phyloP scores from a whole-genome alignment of 2,888 invertebrate genomes.

The Nomada ferruginata region DNA sequence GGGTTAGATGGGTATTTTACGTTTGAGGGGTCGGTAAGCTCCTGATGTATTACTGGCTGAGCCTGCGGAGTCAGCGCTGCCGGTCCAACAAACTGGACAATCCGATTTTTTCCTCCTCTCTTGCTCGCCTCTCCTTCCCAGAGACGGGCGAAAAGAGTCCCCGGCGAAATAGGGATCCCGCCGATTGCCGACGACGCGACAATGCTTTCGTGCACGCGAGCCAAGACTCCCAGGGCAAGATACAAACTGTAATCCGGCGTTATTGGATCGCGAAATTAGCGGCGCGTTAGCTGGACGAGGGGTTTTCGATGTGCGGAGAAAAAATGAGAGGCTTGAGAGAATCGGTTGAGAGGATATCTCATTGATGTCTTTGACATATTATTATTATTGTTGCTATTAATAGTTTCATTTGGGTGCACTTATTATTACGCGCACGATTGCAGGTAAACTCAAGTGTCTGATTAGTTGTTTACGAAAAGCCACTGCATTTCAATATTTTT shows the following conservation, averaged over 20 bases:
- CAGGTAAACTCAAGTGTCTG: no score
- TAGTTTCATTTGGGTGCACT: no score
- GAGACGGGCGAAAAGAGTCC: constrained; percentile 13
- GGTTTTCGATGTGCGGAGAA: neutral
- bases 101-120: constrained; percentile 59
- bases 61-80: constrained; percentile 79
- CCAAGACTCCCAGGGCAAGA: constrained; percentile 39
- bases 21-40: constrained; percentile 79
- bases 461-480: no score
- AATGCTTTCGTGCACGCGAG: constrained; percentile 8
- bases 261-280: constrained; percentile 66
- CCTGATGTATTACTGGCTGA: constrained; percentile 80
- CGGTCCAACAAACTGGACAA: constrained; percentile 75
- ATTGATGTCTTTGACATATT: neutral
- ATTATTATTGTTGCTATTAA: no score
- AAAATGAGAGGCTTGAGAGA: neutral
- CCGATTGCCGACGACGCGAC: constrained; percentile 16
- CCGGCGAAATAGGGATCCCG: neutral
- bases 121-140: constrained; percentile 4
- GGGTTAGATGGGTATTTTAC: constrained; percentile 78
- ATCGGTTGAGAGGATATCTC: neutral
- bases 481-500: no score
- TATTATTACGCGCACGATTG: no score
- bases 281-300: constrained; percentile 25
- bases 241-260: constrained; percentile 71